Evolutionary conservation across 2,888 invertebrate species (phyloP).

Genomic region (Ophion ventricosus): DNA sequence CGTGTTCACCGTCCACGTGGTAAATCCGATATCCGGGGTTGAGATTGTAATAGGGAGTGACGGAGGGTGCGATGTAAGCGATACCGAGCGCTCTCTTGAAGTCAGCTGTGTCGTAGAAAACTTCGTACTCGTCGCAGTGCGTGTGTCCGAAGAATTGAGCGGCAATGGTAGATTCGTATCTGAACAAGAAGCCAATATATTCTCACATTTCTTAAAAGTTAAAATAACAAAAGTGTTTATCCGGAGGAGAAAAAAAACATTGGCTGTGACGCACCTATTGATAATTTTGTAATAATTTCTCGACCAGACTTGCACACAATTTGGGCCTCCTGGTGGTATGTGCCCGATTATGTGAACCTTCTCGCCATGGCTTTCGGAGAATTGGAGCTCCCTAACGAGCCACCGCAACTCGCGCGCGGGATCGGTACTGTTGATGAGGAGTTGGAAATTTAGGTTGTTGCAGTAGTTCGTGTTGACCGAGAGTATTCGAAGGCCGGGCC

Average conservation of each 20-base stretch:
- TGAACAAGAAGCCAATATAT: constrained; percentile 65
- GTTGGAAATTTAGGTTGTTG: constrained; percentile 98
- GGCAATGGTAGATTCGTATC: constrained; percentile 94
- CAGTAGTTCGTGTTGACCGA: constrained; percentile 99
- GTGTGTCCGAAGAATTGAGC: constrained; percentile 98
- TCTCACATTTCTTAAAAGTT: not conserved
- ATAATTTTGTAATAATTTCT: constrained; percentile 96
- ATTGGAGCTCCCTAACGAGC: constrained; percentile 96
- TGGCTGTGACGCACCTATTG: constrained; percentile 85
- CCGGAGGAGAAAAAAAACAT: too few species aligned
- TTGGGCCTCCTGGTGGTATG: constrained; percentile 96
- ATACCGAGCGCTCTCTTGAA: constrained; percentile 93
- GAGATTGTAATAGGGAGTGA: constrained; percentile 95
- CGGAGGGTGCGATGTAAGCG: constrained; percentile 96
- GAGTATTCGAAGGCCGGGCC: constrained; percentile 95
- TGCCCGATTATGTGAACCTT: constrained; percentile 98
- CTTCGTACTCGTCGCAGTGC: constrained; percentile 96
- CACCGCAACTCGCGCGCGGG: constrained; percentile 97
- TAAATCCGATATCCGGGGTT: constrained; percentile 98
- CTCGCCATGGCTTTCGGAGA: constrained; percentile 96
- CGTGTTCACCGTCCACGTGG: constrained; percentile 96
- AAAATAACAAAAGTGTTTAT: not conserved
- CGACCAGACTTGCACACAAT: constrained; percentile 97
- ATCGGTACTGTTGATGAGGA: constrained; percentile 96
- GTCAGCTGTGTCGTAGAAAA: constrained; percentile 94